Base-by-base conservation (phyloP, 2,113 vertebrate genomes). In the Fregata magnificens region DNA sequence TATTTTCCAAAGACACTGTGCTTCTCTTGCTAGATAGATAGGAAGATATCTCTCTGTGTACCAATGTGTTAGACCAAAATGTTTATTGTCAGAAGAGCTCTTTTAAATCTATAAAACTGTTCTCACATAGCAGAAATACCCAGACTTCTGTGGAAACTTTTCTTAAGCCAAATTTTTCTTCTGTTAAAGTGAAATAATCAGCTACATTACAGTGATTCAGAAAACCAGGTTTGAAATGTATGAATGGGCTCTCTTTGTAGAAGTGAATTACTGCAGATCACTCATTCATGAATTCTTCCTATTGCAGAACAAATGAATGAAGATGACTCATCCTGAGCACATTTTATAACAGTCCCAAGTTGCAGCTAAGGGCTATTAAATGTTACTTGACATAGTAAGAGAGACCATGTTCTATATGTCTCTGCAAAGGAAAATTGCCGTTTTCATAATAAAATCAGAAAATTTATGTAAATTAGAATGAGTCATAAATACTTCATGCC, bases 261-360 rank as follows among this genome's bases (percentile, higher is more conserved):
- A 96, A 96, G 31, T 97, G 95, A 98, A 97, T 98, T 92, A 93
- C 86, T 96, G 92, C 82, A 91, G 94, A 96, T 98, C 90, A 97
- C 96, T 97, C 97, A 98, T 98, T 98, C 97, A 97, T 94, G 94
- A 98, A 97, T 96, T 96, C 92, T 96, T 94, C 88, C 81, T 82
- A 94, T 88, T 96, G 80, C 95, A 95, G 71, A 92, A 86, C 96
- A 93, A 93, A 79, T 97, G 94, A 98, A 96, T 98, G 93, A 97
- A 86, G 96, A 90, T 97, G 97, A 98, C 93, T 98, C 97, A 98
- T 97, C 93, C 34, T 72, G 58, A 96, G 91, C 95, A 96, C 85
- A 94, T 96, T 94, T 92, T 86, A 16, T 96, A 97, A 89, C 93
- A 96, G 93, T 95, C 90, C 87, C 95, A 97, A 97, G 93, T 94